Base-by-base conservation (phyloP, 2,888 invertebrate genomes). In the Diarsia mendica region DNA sequence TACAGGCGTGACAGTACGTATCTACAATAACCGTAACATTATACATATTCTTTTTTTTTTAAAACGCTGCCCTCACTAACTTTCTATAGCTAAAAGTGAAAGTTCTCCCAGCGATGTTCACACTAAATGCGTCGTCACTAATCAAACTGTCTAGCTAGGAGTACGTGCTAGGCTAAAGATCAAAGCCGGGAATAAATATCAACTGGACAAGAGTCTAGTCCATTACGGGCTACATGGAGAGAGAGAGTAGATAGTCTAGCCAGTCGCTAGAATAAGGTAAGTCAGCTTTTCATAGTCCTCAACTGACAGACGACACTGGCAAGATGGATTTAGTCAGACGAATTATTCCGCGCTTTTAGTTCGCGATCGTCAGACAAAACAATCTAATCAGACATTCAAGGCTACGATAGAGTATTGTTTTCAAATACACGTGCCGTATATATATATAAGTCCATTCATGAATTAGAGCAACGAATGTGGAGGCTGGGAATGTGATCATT, bases 121-220 rank as follows among this genome's bases (percentile, higher is more conserved):
- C 61, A 79, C 58, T 58, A 33, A 53, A 67, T 46, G 46, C 74
- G 51, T 64, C 67, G 61, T 67, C 69, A 79, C 75, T 49, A 63
- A 55, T 79, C 61, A 69, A 67, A 79, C 49, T 72, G 67, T 72
- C 72, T 55, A 61, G 67, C 61, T 44, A 28, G 18, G 3, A 20
- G 28, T 68, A 61, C 80, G 80, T 75, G 75, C 20, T 53, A 13
- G 75, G 84, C 46, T 75, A 83, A 80, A 82, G 80, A 71, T 79
- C 70, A 67, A 18, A n/a, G 28, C 55, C 67, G 61, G 63, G 70
- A 33, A 75, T 72, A 75, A 80, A 71, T 74, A 71, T 71, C 44
- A 60, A 65, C 74, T 44, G 75, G 66, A 61, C 80, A 64, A 73
- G 75, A 66, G 60, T 44, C 58, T 55, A 65, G 49, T 58, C 49